Percentiles rank a stretch among this genome's conserved stretches.
Conservation (phyloP, 2,797 vertebrate species). For the Siniperca scherzeri region DNA sequence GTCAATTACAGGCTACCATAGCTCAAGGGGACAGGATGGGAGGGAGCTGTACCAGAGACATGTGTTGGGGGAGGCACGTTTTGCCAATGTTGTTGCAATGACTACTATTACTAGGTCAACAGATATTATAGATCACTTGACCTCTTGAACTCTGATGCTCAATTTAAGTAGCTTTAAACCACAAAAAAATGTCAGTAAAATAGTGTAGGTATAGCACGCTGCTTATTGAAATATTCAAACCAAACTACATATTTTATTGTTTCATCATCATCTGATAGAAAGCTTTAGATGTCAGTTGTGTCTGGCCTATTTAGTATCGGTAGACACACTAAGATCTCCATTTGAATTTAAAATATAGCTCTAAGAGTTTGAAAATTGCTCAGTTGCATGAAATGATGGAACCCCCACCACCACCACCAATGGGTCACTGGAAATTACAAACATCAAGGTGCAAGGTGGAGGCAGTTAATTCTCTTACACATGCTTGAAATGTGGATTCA, state of each 20-base stretch:
- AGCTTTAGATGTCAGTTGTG: not conserved
- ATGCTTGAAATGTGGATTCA: not conserved
- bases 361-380: not conserved
- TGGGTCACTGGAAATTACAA: not conserved
- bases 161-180: not conserved
- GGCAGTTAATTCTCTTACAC: not conserved
- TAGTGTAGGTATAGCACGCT: not conserved
- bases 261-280: not conserved
- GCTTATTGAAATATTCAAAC: not conserved
- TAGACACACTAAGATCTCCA: not conserved
- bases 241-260: not conserved
- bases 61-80: not conserved
- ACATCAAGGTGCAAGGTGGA: not conserved
- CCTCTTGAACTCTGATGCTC: constrained; percentile 6
- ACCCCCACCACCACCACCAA: not conserved
- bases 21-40: constrained; percentile 18
- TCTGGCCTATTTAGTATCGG: not conserved
- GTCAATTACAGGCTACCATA: constrained; percentile 9
- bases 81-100: constrained; percentile 19
- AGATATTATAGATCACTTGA: not conserved
- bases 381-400: not conserved
- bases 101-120: not conserved
- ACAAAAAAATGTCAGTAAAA: not conserved
- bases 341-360: constrained; percentile 8
- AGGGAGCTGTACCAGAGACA: not conserved